Evolutionary conservation across 2,888 invertebrate genomes (phyloP).

Genomic region (Lysandra coridon): DNA sequence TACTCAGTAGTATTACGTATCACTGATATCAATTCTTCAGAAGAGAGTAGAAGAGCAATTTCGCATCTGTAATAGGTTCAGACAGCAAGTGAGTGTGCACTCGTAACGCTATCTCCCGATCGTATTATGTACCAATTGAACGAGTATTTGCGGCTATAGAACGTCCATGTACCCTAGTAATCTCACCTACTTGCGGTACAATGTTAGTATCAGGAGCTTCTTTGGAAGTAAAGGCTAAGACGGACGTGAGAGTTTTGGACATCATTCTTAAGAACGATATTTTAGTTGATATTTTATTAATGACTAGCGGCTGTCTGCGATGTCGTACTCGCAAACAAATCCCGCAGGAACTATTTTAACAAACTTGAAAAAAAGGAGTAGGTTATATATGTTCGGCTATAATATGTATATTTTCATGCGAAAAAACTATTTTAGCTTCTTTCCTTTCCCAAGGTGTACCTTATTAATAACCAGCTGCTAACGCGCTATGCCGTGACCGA

Average conservation of each 20-base stretch:
- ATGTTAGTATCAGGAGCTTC: not conserved
- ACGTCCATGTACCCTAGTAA: not conserved
- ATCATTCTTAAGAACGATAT: not conserved
- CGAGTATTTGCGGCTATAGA: slow-evolving; percentile 12
- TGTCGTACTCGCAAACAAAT: too few relatives aligned
- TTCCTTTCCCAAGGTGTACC: too few relatives aligned
- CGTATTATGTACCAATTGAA: slow-evolving; percentile 23
- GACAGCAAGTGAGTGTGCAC: slow-evolving; percentile 6
- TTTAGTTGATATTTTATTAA: not conserved
- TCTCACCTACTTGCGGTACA: not conserved
- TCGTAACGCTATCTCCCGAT: slow-evolving; percentile 16
- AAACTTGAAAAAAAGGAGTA: too few relatives aligned
- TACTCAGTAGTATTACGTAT: too few relatives aligned
- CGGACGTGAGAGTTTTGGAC: not conserved
- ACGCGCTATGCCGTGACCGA: not conserved
- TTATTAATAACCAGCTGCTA: not conserved
- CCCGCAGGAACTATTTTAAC: too few relatives aligned
- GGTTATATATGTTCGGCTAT: too few relatives aligned
- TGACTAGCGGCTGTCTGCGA: too few relatives aligned
- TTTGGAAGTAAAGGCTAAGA: not conserved
- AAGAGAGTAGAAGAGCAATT: not conserved
- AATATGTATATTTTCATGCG: too few relatives aligned
- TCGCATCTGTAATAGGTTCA: slow-evolving; percentile 7
- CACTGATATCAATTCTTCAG: not conserved
- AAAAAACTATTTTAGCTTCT: too few relatives aligned